Evolutionary conservation across 2,888 invertebrate species (phyloP).

Genomic region (Rhagonycha fulva): DNA sequence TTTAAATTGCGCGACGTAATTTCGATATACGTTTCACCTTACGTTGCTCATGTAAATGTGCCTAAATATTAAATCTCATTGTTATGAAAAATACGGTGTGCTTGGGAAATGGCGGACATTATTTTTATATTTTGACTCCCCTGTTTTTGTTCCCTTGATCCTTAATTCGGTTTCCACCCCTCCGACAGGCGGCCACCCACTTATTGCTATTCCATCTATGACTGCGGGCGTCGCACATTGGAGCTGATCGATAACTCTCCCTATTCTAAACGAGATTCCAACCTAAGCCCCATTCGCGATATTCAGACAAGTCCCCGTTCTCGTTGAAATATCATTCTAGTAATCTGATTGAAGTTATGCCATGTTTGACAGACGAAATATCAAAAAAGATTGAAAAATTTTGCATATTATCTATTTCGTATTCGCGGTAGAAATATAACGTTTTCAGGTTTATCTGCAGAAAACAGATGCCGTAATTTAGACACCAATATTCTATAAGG

Average conservation of each 20-base stretch:
- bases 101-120: conserved; percentile 42
- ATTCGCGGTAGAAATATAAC: conserved; percentile 27
- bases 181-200: conserved; percentile 48
- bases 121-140: conserved; percentile 52
- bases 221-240: conserved; percentile 51
- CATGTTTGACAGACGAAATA: conserved; percentile 32
- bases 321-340: conserved; percentile 41
- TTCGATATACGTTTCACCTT: background rate
- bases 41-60: conserved; percentile 11
- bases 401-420: conserved; percentile 29
- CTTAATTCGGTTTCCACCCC: conserved; percentile 53
- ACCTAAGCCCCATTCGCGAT: conserved; percentile 43
- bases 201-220: conserved; percentile 55
- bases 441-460: conserved; percentile 19
- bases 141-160: conserved; percentile 52
- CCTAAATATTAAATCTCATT: conserved; percentile 27
- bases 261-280: conserved; percentile 49
- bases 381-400: conserved; percentile 31
- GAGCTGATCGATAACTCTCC: conserved; percentile 50
- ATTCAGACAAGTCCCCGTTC: conserved; percentile 36
- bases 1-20: background rate
- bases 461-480: conserved; percentile 14
- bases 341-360: conserved; percentile 42
- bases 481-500: conserved; percentile 24
- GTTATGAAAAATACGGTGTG: conserved; percentile 27